Evolutionary conservation across 2,113 vertebrate genomes (phyloP), one percentile per base, ranked within the genome.

Genomic region (Gnathonemus longibarbis): DNA sequence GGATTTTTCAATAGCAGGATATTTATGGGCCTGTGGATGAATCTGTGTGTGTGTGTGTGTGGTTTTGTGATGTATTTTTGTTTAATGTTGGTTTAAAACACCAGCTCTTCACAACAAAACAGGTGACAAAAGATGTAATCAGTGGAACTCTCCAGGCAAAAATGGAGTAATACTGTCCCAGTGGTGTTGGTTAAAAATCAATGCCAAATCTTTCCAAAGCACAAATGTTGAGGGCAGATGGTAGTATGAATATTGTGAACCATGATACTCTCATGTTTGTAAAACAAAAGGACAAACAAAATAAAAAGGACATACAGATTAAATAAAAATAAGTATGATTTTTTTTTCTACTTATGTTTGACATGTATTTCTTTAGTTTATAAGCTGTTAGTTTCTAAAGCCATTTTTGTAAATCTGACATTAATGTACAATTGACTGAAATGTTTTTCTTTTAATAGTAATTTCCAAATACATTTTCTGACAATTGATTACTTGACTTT

Each of bases 401-500:
- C 70, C 70, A 77, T 77, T 77, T 77, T 77, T 77, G 70, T 39
- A 15, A 77, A 77, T 77, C 70, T 77, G 70, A 39, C 70, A 74
- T 74, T 77, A 42, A 15, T 42, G 35, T 80, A 80, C 31, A 80
- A 39, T 42, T 42, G 35, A 39, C 11, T 39, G 35, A 42, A 17
- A 80, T 42, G 35, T 80, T 42, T 77, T 77, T 77, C 31, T 19
- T 17, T 35, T 80, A 19, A 42, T 35, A 80, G 31, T 80, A 42
- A 35, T 80, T 35, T 77, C 35, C 70, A 77, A 42, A 77, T 77
- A 77, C 74, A 77, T 77, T 80, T 80, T 80, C 74, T 80, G 74
- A 80, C 15, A 1, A 66, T 80, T 80, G 35, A 80, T 77, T 39
- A 77, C 74, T 80, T 80, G 74, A 42, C 13, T 42, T 19, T 42